phyloP scores from a whole-genome alignment of 2,113 vertebrate genomes.

The Cochlearius cochlearius region DNA sequence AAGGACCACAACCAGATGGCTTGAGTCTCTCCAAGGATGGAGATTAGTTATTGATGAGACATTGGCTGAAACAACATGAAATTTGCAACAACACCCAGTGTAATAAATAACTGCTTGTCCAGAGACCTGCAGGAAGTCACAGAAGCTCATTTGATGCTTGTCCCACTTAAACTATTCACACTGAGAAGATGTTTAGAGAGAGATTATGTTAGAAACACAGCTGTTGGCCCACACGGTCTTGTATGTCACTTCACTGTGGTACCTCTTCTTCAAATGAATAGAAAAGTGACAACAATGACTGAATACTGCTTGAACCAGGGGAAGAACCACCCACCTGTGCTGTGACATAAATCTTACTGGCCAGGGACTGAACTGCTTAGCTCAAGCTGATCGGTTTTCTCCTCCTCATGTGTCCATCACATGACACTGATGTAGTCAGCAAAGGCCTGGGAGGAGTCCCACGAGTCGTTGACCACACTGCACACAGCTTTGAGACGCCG shows the following conservation, averaged over 20 bases:
- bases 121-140: background rate
- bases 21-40: background rate
- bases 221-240: rapidly evolving
- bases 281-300: background rate
- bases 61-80: background rate
- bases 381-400: background rate
- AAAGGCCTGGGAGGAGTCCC: constrained; percentile 85
- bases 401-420: constrained; percentile 62
- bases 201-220: background rate
- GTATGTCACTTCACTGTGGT: background rate
- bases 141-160: background rate
- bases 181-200: background rate
- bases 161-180: background rate
- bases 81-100: background rate
- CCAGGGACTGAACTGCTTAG: background rate
- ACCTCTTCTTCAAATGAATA: background rate
- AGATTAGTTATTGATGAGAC: background rate
- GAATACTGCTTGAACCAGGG: background rate
- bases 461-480: constrained; percentile 74
- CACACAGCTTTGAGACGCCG: constrained; percentile 75
- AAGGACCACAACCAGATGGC: background rate
- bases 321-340: background rate
- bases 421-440: constrained; percentile 89
- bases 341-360: background rate
- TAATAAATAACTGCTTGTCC: background rate